A percentile compares a stretch with the other conserved stretches of the same genome.
Conservation (phyloP, 2,113 vertebrate genomes). For the Gasterosteus aculeatus region DNA sequence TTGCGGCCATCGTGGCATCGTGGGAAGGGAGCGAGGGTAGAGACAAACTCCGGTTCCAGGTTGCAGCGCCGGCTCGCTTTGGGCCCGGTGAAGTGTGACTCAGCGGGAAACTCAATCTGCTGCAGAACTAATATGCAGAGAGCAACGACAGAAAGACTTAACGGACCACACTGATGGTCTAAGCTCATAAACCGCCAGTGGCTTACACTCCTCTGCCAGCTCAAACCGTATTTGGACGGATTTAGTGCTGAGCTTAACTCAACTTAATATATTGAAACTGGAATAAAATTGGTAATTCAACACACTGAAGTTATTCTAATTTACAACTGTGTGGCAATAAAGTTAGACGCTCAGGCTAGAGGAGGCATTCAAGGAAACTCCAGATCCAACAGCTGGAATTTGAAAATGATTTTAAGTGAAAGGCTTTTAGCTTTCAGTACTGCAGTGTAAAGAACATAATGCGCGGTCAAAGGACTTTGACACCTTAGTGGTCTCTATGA, state of each 20-base stretch:
- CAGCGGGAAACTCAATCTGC: not conserved
- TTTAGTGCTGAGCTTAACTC: constrained; percentile 1
- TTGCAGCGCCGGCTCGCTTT: not conserved
- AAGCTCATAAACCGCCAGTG: constrained; percentile 2
- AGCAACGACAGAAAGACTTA: not conserved
- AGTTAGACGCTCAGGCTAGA: not conserved
- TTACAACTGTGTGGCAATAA: not conserved
- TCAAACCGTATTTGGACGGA: not conserved
- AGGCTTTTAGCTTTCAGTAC: not conserved
- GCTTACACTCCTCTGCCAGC: constrained; percentile 4
- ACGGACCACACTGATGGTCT: constrained; percentile 6
- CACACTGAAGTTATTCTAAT: not conserved
- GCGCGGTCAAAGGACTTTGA: not conserved
- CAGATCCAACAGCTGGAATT: not conserved
- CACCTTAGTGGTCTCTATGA: constrained; percentile 2
- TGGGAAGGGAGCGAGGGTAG: constrained; percentile 7
- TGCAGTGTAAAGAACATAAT: not conserved
- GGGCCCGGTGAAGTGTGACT: constrained; percentile 7
- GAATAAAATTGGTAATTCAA: not conserved
- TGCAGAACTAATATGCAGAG: constrained; percentile 1
- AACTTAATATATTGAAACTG: not conserved
- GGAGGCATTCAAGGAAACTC: not conserved
- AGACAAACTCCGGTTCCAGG: constrained; percentile 16
- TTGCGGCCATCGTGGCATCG: constrained; percentile 31
- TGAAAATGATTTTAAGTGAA: not conserved